Evolutionary conservation across 2,797 vertebrate genomes (phyloP), one percentile per base, ranked within the genome.

Genomic region (Chaetophractus vellerosus): DNA sequence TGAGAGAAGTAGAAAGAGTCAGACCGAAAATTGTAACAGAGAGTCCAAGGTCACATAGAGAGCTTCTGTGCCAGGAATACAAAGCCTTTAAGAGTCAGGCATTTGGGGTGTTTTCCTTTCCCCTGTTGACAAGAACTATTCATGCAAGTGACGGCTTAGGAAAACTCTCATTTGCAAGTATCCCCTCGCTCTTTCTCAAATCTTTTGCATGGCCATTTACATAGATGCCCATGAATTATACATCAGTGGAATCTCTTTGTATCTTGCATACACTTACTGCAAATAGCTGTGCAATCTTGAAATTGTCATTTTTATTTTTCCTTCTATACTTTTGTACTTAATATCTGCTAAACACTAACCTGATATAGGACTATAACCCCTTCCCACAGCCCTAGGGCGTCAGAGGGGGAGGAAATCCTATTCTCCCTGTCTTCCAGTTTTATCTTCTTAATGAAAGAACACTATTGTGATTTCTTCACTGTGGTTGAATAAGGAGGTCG

Each of bases 101-200:
- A 23, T 82, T 83, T 69, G 68, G 63, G 86, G 16, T 72, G 28
- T 87, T 92, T 95, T 90, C 68, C 84, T 92, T 95, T 68, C 88
- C 82, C 85, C 74, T 79, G 0, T 28, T 85, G 95, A 95, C 88
- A 87, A 86, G 87, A 92, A 83, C 89, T 80, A 96, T 86, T 95
- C 94, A 95, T 80, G 83, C 75, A 91, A 91, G 93, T 79, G 86
- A 97, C 93, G 96, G 93, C 74, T 86, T 28, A 82, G 94, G 79
- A 94, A 78, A 48, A 68, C 86, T 71, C 48, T 83, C 88, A 88
- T 94, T 95, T 91, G 78, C n/a, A 66, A 91, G 33, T 48, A n/a
- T 71, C 66, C 55, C 88, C 64, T 87, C 41, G 68, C 36, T 18
- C 63, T 79, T 90, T 48, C 36, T 79, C 33, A 26, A 75, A 52